A percentile compares a stretch with the other conserved stretches of the same genome.
These are phyloP conservation scores for Cladopsammia gracilis DNA, from an alignment of 64 coral and sea anemone species.

Conservation along the genomic window DNA sequence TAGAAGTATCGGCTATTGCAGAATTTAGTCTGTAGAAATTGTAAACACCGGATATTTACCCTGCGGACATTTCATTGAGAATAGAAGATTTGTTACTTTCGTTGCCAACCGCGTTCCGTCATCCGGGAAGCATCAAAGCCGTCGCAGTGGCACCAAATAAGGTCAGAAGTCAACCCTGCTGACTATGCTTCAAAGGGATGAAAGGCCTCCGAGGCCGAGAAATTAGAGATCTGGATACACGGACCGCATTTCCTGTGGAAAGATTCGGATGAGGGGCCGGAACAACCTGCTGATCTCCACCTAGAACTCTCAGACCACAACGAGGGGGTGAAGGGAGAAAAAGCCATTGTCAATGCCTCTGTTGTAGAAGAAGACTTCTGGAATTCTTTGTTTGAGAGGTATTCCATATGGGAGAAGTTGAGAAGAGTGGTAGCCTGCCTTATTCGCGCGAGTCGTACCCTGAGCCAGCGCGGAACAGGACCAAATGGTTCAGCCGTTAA, in stretches of 20 bases:
- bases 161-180: conserved; percentile 69
- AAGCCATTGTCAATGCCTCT: background rate
- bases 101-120: conserved; percentile 73
- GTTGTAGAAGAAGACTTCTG: conserved; percentile 40
- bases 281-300: conserved; percentile 15
- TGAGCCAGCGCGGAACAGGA: background rate
- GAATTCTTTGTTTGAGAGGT: conserved; percentile 17
- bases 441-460: background rate
- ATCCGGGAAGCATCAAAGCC: conserved; percentile 62
- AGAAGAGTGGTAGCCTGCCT: conserved; percentile 28
- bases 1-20: too few species aligned
- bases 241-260: conserved; percentile 74
- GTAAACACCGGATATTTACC: too few species aligned
- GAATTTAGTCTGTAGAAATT: too few species aligned
- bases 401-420: conserved; percentile 21
- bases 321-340: conserved; percentile 51
- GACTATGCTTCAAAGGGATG: conserved; percentile 70
- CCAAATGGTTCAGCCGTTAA: background rate
- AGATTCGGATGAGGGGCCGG: conserved; percentile 29
- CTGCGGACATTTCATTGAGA: conserved; percentile 52
- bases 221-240: conserved; percentile 54
- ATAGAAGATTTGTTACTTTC: conserved; percentile 71
- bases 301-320: conserved; percentile 43
- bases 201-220: conserved; percentile 40
- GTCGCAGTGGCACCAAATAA: conserved; percentile 66